Evolutionary conservation across 2,113 vertebrate species (phyloP).

Genomic region (Poeciliopsis prolifica): DNA sequence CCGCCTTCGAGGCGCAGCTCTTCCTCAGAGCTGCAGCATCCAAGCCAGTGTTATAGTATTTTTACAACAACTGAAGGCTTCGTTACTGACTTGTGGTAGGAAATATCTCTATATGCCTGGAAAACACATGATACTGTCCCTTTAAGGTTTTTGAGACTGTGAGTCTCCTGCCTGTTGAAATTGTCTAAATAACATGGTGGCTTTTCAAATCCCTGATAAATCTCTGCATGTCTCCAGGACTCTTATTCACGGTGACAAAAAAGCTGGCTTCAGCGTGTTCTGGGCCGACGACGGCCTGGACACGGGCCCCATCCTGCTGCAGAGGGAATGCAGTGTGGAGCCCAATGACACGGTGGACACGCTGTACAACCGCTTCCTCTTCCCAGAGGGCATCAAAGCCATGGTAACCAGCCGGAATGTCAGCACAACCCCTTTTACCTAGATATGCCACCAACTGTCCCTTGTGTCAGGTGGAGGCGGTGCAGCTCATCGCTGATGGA

Average conservation of each 20-base stretch:
- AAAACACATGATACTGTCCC: too few species aligned
- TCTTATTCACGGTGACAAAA: slow-evolving; percentile 93
- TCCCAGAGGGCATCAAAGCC: slow-evolving; percentile 93
- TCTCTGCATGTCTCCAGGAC: slow-evolving; percentile 82
- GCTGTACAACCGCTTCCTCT: slow-evolving; percentile 95
- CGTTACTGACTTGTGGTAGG: too few species aligned
- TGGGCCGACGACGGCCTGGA: slow-evolving; percentile 98
- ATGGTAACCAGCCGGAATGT: slow-evolving; percentile 84
- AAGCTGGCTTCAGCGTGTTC: slow-evolving; percentile 93
- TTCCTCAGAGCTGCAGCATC: too few species aligned
- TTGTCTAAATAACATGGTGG: too few species aligned
- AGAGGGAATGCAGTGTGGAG: slow-evolving; percentile 87
- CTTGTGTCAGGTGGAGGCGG: slow-evolving; percentile 87
- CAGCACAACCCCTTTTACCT: neutral
- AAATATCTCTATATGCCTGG: too few species aligned
- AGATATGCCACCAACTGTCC: neutral
- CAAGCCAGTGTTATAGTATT: too few species aligned
- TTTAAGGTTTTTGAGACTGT: too few species aligned
- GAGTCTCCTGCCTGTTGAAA: too few species aligned
- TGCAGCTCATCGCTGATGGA: slow-evolving; percentile 93
- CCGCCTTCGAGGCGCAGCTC: too few species aligned
- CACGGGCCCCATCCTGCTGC: slow-evolving; percentile 94
- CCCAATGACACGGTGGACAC: slow-evolving; percentile 93
- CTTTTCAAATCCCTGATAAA: neutral
- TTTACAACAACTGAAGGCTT: too few species aligned